Evolutionary conservation across 2,888 invertebrate genomes (phyloP), one percentile per base, ranked within the genome.

Genomic region (Epirrita christyi): DNA sequence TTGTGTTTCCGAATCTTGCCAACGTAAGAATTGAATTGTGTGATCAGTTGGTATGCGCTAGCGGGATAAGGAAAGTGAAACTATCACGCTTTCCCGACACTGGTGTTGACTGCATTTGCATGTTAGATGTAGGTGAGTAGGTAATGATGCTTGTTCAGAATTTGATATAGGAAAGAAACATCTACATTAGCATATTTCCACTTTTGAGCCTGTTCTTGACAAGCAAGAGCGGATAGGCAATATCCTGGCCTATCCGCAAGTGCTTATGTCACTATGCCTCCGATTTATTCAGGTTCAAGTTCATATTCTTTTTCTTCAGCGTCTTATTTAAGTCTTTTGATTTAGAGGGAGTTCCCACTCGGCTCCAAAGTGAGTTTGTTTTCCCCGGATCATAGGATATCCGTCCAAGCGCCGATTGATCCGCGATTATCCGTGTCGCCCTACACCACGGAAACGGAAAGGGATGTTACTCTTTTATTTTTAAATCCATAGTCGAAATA

Each of bases 381-480:
- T 62, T 57, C 51, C 55, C 63, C 61, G 53, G 58, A 58, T 63
- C 57, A 53, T 75, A 67, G 82, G 79, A 83, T 75, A 76, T 83
- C 78, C 83, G 74, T 69, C 70, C 64, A 62, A 64, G 64, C 63
- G 77, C 55, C 73, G 80, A 82, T 76, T 76, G 82, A 84, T 80
- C 73, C 57, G 73, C 72, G 63, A 81, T 78, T 72, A 75, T 74
- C 77, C 74, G 74, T 73, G 72, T 68, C 75, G 66, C 68, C 68
- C 55, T 29, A 63, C 63, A 63, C 61, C 56, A 56, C 71, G 76
- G 75, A 80, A 80, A 72, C 82, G 84, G 84, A 85, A 83, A 78
- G 68, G 80, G 80, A 83, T 78, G 81, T 78, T 79, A 70, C 71
- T 73, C 67, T 62, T 70, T 76, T 75, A 78, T 81, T 81, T 81